Evolutionary conservation across 2,797 vertebrate genomes (phyloP).

Genomic region (Eulemur mongoz): DNA sequence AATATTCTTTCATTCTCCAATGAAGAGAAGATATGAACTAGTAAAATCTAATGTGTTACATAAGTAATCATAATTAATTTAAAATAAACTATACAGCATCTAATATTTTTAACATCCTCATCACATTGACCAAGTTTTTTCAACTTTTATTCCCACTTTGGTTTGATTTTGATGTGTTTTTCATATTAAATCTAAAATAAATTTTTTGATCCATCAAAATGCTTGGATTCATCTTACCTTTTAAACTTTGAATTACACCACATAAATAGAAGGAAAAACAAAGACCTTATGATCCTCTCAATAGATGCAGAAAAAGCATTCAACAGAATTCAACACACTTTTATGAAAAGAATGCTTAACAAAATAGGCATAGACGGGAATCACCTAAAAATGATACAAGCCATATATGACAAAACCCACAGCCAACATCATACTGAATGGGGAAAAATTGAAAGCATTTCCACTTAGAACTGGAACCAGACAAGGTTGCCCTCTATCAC

Average conservation of each 20-base stretch:
- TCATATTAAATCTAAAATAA: background rate
- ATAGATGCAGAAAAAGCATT: too few species aligned
- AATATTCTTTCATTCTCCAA: background rate
- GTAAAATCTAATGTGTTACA: background rate
- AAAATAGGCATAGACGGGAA: too few species aligned
- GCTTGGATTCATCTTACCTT: background rate
- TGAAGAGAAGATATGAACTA: background rate
- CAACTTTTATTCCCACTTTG: background rate
- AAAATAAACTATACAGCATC: background rate
- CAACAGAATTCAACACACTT: too few species aligned
- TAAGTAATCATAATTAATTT: background rate
- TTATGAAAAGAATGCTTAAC: too few species aligned
- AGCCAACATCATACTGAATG: too few species aligned
- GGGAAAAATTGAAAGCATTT: too few species aligned
- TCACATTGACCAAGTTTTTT: background rate
- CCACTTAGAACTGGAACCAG: too few species aligned
- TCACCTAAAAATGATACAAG: too few species aligned
- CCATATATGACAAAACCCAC: too few species aligned
- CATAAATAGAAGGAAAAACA: too few species aligned
- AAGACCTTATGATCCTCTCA: too few species aligned
- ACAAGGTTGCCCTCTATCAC: too few species aligned
- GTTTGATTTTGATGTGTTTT: background rate
- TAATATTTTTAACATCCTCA: background rate
- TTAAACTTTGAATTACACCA: background rate
- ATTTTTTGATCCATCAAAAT: background rate